Evolutionary conservation across 2,888 invertebrate species (phyloP).

Genomic region (Drosophila phalerata): DNA sequence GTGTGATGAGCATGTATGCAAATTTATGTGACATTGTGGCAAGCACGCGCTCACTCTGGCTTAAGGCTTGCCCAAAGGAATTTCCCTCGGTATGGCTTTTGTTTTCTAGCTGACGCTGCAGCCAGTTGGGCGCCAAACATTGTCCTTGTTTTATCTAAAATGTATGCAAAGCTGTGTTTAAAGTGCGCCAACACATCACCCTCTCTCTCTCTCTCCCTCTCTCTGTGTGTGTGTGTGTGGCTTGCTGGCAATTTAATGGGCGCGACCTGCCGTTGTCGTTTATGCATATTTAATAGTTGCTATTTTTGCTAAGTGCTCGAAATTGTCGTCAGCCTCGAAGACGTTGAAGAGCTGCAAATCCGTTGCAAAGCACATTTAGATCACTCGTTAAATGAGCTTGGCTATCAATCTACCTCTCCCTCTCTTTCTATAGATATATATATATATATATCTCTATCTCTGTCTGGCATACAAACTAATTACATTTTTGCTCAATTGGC

Average conservation of each 20-base stretch:
- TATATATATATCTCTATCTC: conserved; percentile 1
- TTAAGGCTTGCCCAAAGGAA: conserved; percentile 78
- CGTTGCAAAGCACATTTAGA: conserved; percentile 50
- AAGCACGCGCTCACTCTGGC: conserved; percentile 75
- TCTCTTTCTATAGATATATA: background rate
- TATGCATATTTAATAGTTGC: conserved; percentile 82
- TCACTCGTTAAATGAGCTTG: conserved; percentile 17
- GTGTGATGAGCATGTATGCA: conserved; percentile 55
- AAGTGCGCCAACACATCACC: conserved; percentile 52
- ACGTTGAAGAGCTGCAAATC: conserved; percentile 53
- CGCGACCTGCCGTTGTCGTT: conserved; percentile 70
- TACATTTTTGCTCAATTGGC: conserved; percentile 73
- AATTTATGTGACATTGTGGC: conserved; percentile 74
- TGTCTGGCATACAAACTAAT: conserved; percentile 60
- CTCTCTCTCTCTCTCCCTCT: background rate
- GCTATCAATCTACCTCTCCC: conserved; percentile 12
- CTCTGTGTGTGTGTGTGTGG: conserved; percentile 31
- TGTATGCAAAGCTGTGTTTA: conserved; percentile 83
- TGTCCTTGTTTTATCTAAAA: conserved; percentile 56
- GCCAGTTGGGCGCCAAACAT: conserved; percentile 34
- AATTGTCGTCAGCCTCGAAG: conserved; percentile 60
- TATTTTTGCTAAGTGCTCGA: conserved; percentile 80
- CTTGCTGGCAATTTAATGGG: conserved; percentile 75
- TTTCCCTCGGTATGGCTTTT: conserved; percentile 76
- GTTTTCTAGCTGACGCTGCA: conserved; percentile 79